phyloP scores from a whole-genome alignment of 35 echinoderm and acorn worm genomes.

The Lytechinus variegatus region DNA sequence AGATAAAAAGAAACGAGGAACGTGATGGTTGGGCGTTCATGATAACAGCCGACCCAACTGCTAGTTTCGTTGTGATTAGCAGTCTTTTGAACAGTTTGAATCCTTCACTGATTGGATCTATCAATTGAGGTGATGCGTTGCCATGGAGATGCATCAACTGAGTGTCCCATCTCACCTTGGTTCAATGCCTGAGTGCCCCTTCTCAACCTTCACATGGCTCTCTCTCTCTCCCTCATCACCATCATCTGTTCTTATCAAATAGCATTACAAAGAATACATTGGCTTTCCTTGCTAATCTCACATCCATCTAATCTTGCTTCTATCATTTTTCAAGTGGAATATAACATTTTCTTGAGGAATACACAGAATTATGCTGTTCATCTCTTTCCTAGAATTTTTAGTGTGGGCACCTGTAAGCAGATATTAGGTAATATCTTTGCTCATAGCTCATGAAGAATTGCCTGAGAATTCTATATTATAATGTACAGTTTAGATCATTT shows the following conservation, averaged over 20 bases:
- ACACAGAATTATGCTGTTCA: not conserved
- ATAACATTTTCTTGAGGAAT: not conserved
- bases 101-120: not conserved
- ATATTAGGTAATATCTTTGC: no score
- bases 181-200: constrained; percentile 28
- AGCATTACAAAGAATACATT: not conserved
- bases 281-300: not conserved
- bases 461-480: no score
- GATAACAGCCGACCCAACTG: not conserved
- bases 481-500: no score
- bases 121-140: constrained; percentile 18
- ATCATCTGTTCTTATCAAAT: not conserved
- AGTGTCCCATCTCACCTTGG: constrained; percentile 15
- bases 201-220: not conserved
- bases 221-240: not conserved
- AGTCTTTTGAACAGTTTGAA: constrained; percentile 5
- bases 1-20: not conserved
- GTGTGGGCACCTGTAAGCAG: no score
- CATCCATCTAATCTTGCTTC: not conserved
- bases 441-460: no score
- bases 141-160: constrained; percentile 9
- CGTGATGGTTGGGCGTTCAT: not conserved
- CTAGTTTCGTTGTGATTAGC: not conserved
- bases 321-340: not conserved
- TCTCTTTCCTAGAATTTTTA: no score